Base-by-base conservation (phyloP, 2,888 invertebrate species). In the Dexiosoma caninum region DNA sequence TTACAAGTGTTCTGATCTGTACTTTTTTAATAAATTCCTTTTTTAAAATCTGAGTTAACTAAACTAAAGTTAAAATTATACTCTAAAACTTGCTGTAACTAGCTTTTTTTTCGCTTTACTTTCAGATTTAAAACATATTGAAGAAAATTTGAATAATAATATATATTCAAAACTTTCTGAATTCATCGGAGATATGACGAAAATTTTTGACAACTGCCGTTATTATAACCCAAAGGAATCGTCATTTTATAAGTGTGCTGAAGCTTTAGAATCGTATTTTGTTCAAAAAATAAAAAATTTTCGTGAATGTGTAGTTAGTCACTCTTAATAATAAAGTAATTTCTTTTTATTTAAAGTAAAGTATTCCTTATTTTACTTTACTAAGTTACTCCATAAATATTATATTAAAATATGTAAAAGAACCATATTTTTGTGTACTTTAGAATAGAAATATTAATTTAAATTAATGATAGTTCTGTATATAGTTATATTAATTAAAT, bases 171-270 rank as follows among this genome's bases (percentile, higher is more conserved):
- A 95, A 89, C 92, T 98, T 85, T 95, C 96, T 89, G 98, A 99
- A 89, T 98, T 98, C 91, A 96, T 98, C 88, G 97, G 97, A 89
- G 99, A 99, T 90, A 97, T 98, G 94, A 98, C 97, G 82, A 97
- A 97, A 91, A 97, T 99, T 88, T 98, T 99, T 91, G 98, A 99
- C 91, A 99, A 99, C 91, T 99, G 99, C 92, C 95, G 98, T 84
- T 97, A 97, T 89, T 98, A 98, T 91, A 98, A 98, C 91, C 96
- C 97, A 78, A 95, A 96, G 88, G 97, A 97, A 90, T 97, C 98
- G 16, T 96, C 97, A 81, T 98, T 98, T 91, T 98, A 96, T 91
- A 95, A 97, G 87, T 98, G 98, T 91, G 98, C 98, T 21, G 98
- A 98, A 90, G 95, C 96, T 69, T 92, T 99, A 82, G 98, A 99